phyloP scores from a whole-genome alignment of 2,797 vertebrate species.

The Lutjanus argentimaculatus region DNA sequence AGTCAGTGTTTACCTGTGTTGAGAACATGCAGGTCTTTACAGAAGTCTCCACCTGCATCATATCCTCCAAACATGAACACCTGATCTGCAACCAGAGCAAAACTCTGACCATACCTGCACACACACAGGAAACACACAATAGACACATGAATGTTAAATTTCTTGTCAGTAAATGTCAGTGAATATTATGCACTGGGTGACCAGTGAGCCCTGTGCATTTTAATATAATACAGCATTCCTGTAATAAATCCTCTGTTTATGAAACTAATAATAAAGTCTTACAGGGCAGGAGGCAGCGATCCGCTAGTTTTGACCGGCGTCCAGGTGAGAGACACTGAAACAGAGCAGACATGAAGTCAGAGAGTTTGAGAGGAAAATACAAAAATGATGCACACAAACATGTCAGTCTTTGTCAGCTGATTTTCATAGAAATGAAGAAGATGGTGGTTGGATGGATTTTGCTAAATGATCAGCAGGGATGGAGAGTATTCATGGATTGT shows the following conservation, averaged over 20 bases:
- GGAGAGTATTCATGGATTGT: no score
- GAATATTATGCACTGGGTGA: no score
- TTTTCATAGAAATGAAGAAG: neutral
- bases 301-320: conserved; percentile 83
- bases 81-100: conserved; percentile 80
- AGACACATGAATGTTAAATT: neutral
- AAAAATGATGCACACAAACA: neutral
- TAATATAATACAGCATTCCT: neutral
- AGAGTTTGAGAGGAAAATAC: neutral
- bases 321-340: conserved; percentile 85
- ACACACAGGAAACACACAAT: neutral
- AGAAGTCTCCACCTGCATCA: conserved; percentile 68
- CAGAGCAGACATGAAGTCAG: conserved; percentile 7
- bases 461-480: neutral
- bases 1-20: conserved; percentile 76
- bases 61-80: conserved; percentile 85
- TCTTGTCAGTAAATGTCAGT: neutral
- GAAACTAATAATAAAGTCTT: conserved; percentile 19
- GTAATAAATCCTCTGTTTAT: neutral
- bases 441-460: neutral
- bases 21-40: conserved; percentile 82
- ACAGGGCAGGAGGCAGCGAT: conserved; percentile 80
- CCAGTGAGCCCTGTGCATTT: neutral
- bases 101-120: conserved; percentile 78
- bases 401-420: neutral